Conservation (phyloP, 1,140 invertebrate species). For the Zophobas morio region DNA sequence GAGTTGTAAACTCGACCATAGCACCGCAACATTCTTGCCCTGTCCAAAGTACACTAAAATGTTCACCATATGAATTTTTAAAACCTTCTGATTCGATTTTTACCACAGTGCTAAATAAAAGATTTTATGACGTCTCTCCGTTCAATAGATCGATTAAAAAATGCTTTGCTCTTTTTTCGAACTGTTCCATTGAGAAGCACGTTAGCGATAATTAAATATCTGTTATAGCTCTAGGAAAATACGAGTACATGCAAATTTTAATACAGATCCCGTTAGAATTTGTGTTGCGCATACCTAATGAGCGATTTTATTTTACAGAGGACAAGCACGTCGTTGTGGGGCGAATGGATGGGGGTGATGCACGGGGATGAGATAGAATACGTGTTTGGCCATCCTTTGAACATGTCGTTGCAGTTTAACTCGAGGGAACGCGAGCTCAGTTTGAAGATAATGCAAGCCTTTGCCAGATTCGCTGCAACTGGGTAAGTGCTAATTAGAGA, state of each 20-base stretch:
- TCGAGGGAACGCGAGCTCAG: slow-evolving; percentile 87
- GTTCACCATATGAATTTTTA: slow-evolving; percentile 18
- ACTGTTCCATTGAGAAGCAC: background rate
- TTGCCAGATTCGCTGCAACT: slow-evolving; percentile 87
- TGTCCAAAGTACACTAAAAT: background rate
- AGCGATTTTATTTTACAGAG: slow-evolving; percentile 76
- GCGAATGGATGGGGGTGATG: slow-evolving; percentile 97
- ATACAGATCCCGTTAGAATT: slow-evolving; percentile 20
- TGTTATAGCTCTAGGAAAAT: background rate
- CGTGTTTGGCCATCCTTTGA: slow-evolving; percentile 93
- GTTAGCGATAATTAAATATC: slow-evolving; percentile 28
- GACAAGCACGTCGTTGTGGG: slow-evolving; percentile 91
- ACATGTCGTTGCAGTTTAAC: slow-evolving; percentile 86
- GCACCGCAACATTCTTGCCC: background rate
- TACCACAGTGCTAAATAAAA: slow-evolving; percentile 20
- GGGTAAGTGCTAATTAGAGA: slow-evolving; percentile 76
- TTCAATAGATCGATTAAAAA: background rate
- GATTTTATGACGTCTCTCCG: slow-evolving; percentile 12
- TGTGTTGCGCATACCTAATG: slow-evolving; percentile 44
- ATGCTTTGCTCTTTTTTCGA: background rate
- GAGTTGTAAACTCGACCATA: background rate
- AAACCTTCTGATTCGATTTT: slow-evolving; percentile 14
- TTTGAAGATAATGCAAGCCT: slow-evolving; percentile 87
- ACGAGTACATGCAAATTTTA: slow-evolving; percentile 37
- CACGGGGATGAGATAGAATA: slow-evolving; percentile 98